phyloP scores from a whole-genome alignment of 1,140 invertebrate genomes.

The Calliphora vicina region DNA sequence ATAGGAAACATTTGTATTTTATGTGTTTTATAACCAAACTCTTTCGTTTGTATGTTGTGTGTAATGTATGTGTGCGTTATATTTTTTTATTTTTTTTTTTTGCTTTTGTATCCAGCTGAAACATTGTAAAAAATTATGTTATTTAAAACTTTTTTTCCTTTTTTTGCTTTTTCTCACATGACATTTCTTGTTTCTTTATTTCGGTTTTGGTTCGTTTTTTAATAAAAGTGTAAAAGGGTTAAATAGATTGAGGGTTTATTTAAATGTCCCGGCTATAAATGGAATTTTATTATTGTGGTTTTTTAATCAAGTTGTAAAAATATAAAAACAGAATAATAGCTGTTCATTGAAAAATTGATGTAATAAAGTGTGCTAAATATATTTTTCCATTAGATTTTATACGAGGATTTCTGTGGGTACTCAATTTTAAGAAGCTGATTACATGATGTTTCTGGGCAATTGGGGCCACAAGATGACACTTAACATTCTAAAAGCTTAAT shows the following conservation, averaged over 20 bases:
- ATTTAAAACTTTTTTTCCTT: not conserved
- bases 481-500: too few species aligned
- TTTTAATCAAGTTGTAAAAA: constrained; percentile 17
- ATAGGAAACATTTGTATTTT: constrained; percentile 14
- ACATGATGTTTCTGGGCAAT: not conserved
- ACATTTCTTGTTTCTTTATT: not conserved
- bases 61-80: too few species aligned
- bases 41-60: not conserved
- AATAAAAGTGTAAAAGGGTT: constrained; percentile 14
- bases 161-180: not conserved
- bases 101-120: not conserved
- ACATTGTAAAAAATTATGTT: not conserved
- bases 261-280: not conserved
- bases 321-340: not conserved
- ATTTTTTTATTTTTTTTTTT: too few species aligned
- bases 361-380: not conserved
- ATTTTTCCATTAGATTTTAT: not conserved
- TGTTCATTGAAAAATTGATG: not conserved
- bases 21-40: not conserved
- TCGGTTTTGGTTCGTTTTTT: not conserved
- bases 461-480: not conserved
- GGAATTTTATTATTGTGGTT: constrained; percentile 10
- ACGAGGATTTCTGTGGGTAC: not conserved
- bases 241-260: constrained; percentile 6
- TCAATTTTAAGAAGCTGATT: not conserved